These are phyloP conservation scores for Meles meles DNA, from an alignment of 2,113 vertebrate genomes.

Conservation along the genomic window DNA sequence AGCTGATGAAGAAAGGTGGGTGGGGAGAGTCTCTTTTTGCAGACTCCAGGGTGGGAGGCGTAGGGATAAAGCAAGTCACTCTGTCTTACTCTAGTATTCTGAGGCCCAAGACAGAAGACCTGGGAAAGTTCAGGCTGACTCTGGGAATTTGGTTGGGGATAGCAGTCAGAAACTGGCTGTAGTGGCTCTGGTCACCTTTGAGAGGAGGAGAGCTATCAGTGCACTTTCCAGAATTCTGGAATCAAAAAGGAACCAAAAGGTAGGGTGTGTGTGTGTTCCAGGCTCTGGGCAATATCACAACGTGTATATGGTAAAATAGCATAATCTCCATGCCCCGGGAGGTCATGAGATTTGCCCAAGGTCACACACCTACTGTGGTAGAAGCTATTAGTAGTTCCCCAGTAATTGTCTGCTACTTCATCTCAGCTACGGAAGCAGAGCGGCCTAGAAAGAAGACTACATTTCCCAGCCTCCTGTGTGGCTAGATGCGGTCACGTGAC, in stretches of 20 bases:
- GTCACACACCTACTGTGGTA: background rate
- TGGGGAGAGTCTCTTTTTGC: background rate
- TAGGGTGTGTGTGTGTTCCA: background rate
- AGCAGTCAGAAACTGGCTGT: background rate
- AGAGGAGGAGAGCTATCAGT: background rate
- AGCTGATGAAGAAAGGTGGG: background rate
- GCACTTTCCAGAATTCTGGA: background rate
- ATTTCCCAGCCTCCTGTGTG: background rate
- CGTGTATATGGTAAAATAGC: background rate
- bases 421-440: background rate
- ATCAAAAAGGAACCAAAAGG: background rate
- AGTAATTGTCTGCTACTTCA: background rate
- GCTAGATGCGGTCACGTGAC: background rate
- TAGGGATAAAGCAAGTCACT: background rate
- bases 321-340: background rate
- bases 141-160: background rate
- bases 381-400: background rate
- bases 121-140: background rate
- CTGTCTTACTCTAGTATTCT: background rate
- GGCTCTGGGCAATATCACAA: background rate
- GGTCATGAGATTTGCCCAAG: background rate
- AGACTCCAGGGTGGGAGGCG: background rate
- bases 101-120: background rate
- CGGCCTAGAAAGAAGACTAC: background rate
- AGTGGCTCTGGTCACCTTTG: background rate